Conservation (phyloP, 2,113 vertebrate species). For the Phalacrocorax brasilianus region DNA sequence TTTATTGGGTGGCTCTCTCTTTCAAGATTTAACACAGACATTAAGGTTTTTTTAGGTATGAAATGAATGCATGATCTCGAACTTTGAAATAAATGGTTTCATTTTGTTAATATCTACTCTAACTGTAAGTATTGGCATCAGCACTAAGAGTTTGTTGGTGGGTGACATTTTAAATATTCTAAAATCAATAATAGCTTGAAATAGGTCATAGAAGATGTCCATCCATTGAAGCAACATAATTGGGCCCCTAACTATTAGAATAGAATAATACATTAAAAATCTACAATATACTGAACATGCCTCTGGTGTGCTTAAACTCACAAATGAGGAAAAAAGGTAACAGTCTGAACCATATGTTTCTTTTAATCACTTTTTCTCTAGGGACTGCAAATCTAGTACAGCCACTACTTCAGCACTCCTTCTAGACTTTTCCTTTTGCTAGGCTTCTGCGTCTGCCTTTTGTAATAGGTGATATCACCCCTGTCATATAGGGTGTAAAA, state of each 20-base stretch:
- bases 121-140: background rate
- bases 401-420: background rate
- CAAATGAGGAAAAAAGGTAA: background rate
- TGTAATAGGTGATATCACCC: background rate
- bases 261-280: background rate
- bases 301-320: background rate
- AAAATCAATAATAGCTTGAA: background rate
- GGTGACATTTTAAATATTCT: background rate
- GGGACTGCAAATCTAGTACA: background rate
- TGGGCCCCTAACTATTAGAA: background rate
- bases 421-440: background rate
- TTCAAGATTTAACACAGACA: background rate
- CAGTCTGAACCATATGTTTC: background rate
- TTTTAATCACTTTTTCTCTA: background rate
- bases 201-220: background rate
- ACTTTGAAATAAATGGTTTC: background rate
- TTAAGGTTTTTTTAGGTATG: background rate
- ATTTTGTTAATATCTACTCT: background rate
- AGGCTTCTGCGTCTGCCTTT: background rate
- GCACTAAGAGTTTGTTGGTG: background rate
- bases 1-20: background rate
- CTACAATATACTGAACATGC: background rate
- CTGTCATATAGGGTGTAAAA: background rate
- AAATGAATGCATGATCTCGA: background rate
- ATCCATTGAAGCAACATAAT: background rate